Evolutionary conservation across 2,888 invertebrate species (phyloP).

Genomic region (Patella pellucida): DNA sequence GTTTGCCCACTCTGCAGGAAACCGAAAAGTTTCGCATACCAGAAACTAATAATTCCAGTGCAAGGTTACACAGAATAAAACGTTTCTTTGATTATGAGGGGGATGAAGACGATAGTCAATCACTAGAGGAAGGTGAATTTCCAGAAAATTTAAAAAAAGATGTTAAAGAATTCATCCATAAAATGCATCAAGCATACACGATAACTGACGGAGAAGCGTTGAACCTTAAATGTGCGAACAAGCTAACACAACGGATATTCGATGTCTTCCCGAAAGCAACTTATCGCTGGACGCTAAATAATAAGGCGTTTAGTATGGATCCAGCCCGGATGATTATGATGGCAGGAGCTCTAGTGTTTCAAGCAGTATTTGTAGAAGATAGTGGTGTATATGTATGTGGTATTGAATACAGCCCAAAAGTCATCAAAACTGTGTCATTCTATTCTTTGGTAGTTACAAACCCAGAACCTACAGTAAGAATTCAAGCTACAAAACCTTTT

Average conservation of each 20-base stretch:
- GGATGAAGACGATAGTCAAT: too few species aligned
- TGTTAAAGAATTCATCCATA: background rate
- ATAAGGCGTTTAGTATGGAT: constrained; percentile 5
- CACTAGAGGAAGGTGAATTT: too few species aligned
- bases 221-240: constrained; percentile 4
- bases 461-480: background rate
- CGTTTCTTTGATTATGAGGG: too few species aligned
- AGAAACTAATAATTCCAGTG: too few species aligned
- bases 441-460: constrained; percentile 12
- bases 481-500: background rate
- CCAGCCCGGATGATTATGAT: constrained; percentile 12
- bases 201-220: constrained; percentile 4
- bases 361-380: background rate
- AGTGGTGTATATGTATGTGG: constrained; percentile 16
- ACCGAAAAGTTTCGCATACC: too few species aligned
- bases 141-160: too few species aligned
- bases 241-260: background rate
- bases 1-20: too few species aligned
- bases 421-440: constrained; percentile 7
- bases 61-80: too few species aligned
- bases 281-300: constrained; percentile 12
- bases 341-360: background rate
- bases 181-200: background rate
- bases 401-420: constrained; percentile 15
- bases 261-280: constrained; percentile 1